Base-by-base conservation (phyloP, 2,113 vertebrate genomes). In the Micromys minutus region DNA sequence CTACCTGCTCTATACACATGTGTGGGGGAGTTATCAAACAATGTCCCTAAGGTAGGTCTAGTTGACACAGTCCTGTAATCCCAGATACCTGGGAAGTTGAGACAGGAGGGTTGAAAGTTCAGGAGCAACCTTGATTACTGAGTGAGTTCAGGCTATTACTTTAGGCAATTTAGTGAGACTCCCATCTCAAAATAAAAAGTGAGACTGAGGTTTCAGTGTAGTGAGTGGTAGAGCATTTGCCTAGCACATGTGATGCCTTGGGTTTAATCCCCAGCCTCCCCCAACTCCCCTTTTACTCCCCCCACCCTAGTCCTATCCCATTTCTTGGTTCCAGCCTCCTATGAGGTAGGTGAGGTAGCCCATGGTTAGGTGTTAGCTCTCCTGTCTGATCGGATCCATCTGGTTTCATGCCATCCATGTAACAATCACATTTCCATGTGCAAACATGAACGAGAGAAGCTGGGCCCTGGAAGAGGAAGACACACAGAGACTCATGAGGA, bases 381-480 rank as follows among this genome's bases (percentile, higher is more conserved):
- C 22, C 15, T 59, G 3, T 26, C 19, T 50, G 26, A 12, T 29
- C 0, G 0, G 39, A 13, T 39, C 36, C 5, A 3, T 26, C 57
- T 84, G 39, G 12, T 29, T 39, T 76, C 77, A 65, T 0, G n/a
- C 83, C 61, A 3, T 50, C 74, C 50, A 3, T 52, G 45, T 34
- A 81, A 55, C 22, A n/a, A 55, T 45, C 45, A n/a, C 34, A 22
- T 8, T 24, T 24, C 36, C 11, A 2, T 57, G 26, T 42, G n/a
- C 15, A 31, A 29, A 29, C 39, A 12, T 31, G 55, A 17, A 6
- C 12, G 10, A 50, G 50, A 5, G 36, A 47, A 29, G 52, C 7
- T 21, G 7, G 34, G 55, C 31, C 0, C 63, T 63, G 39, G 21
- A 19, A 47, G 52, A 71, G 77, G 57, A 52, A 67, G 52, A 24